Base-by-base conservation (phyloP, 2,113 vertebrate genomes). In the Apus apus region DNA sequence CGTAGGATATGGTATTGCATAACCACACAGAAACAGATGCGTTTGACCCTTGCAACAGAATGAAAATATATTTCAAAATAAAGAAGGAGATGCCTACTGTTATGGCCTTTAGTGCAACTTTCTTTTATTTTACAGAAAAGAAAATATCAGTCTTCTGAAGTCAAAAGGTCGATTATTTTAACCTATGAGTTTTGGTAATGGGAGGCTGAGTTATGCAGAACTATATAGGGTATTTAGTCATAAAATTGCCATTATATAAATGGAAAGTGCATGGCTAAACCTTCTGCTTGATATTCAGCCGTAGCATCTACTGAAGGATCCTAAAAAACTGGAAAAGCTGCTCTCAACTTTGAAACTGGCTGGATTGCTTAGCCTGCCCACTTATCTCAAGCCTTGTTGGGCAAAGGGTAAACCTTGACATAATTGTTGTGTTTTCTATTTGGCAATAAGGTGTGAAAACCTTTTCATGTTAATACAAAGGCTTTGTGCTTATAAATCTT, bases 401-500 rank as follows among this genome's bases (percentile, higher is more conserved):
- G 67, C 43, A 95, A 95, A 95, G 36, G 53, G 64, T 36, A 91
- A 94, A 82, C 38, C n/a, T 77, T 92, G 83, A 89, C 40, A 43
- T 78, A 91, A 87, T 93, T 94, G 50, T 45, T 72, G 54, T 85
- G 38, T 40, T 94, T 90, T 89, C 57, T 29, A 64, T 85, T 87
- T 95, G 80, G 62, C 43, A 90, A 93, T 36, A 58, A 84, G 77
- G 64, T 54, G 14, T 58, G 64, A 91, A 92, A 81, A 86, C 73
- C 32, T 85, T 82, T 92, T 95, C 1, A 0, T 81, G 62, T 65
- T 81, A 60, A 22, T 40, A 38, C 45, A 85, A 91, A 30, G 64
- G 14, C 32, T 90, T 82, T 74, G 43, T 45, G 43, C 22, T 78
- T 73, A 71, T 84, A 94, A 89, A 88, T 53, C 20, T 83, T 92